Conservation (phyloP, 2,797 vertebrate species). For the Chaenodraco wilsoni region DNA sequence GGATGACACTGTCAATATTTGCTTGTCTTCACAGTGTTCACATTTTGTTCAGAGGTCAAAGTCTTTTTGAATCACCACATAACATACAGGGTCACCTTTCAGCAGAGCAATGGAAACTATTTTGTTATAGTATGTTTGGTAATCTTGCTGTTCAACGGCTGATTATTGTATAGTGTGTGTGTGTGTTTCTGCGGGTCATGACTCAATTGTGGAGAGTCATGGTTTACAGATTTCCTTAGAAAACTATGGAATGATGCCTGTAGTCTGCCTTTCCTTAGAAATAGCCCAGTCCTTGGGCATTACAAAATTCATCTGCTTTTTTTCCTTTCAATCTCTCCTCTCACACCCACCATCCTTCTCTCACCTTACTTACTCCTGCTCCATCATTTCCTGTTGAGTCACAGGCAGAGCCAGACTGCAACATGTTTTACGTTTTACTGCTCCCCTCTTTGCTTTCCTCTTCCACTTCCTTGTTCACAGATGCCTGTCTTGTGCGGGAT, state of each 20-base stretch:
- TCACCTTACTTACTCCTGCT: slow-evolving; percentile 63
- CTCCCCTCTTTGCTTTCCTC: slow-evolving; percentile 54
- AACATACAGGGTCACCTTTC: neutral
- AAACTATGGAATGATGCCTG: slow-evolving; percentile 25
- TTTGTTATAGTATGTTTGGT: slow-evolving; percentile 8
- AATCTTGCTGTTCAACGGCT: slow-evolving; percentile 13
- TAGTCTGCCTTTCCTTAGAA: slow-evolving; percentile 15
- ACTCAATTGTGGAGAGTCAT: slow-evolving; percentile 35
- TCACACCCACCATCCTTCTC: slow-evolving; percentile 54
- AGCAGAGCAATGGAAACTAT: slow-evolving; percentile 6
- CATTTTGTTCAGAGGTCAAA: slow-evolving; percentile 51
- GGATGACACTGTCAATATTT: slow-evolving; percentile 58
- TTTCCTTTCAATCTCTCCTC: slow-evolving; percentile 42
- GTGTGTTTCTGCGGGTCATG: slow-evolving; percentile 21
- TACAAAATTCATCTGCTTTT: slow-evolving; percentile 46
- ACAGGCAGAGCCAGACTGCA: slow-evolving; percentile 55
- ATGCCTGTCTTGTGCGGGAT: slow-evolving; percentile 36
- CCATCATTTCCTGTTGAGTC: slow-evolving; percentile 84
- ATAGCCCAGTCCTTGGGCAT: slow-evolving; percentile 68
- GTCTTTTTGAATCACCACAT: slow-evolving; percentile 50
- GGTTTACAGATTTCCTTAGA: slow-evolving; percentile 64
- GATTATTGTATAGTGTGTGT: slow-evolving; percentile 24
- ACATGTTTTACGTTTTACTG: slow-evolving; percentile 69
- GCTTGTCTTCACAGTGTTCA: slow-evolving; percentile 33
- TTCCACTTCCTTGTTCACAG: slow-evolving; percentile 65